Evolutionary conservation across 2,888 invertebrate species (phyloP).

Genomic region (Geophilus truncorum): DNA sequence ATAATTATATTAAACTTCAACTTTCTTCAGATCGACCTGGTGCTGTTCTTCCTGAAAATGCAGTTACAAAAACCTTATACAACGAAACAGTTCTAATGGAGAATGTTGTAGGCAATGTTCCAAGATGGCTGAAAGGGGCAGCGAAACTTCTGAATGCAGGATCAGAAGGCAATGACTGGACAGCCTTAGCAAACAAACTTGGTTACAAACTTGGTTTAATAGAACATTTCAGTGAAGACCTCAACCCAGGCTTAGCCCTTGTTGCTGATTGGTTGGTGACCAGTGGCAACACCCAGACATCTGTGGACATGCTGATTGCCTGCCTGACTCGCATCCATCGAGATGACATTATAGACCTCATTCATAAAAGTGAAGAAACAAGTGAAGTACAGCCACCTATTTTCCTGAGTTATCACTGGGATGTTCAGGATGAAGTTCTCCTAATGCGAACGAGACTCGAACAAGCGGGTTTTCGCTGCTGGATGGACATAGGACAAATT

Average conservation of each 20-base stretch:
- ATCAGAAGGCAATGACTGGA: conserved; percentile 48
- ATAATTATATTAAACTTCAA: no score
- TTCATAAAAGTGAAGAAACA: background rate
- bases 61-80: conserved; percentile 31
- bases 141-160: conserved; percentile 50
- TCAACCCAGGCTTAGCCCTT: conserved; percentile 48
- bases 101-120: background rate
- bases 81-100: conserved; percentile 36
- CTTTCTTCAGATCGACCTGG: background rate
- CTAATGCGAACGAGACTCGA: conserved; percentile 48
- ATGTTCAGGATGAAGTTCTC: conserved; percentile 48
- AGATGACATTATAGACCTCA: background rate
- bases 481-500: conserved; percentile 52
- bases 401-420: conserved; percentile 53
- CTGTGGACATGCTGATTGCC: conserved; percentile 49
- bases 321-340: conserved; percentile 41
- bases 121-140: conserved; percentile 48
- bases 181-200: conserved; percentile 46
- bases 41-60: conserved; percentile 34
- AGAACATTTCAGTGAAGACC: conserved; percentile 47
- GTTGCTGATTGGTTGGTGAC: conserved; percentile 50
- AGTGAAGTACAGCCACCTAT: conserved; percentile 43
- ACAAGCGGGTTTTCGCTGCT: conserved; percentile 49
- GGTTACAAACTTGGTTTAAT: conserved; percentile 49
- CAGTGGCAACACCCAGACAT: conserved; percentile 49